These are phyloP conservation scores for Dermatophagoides farinae DNA, from an alignment of 1,140 invertebrate species.

Conservation along the genomic window DNA sequence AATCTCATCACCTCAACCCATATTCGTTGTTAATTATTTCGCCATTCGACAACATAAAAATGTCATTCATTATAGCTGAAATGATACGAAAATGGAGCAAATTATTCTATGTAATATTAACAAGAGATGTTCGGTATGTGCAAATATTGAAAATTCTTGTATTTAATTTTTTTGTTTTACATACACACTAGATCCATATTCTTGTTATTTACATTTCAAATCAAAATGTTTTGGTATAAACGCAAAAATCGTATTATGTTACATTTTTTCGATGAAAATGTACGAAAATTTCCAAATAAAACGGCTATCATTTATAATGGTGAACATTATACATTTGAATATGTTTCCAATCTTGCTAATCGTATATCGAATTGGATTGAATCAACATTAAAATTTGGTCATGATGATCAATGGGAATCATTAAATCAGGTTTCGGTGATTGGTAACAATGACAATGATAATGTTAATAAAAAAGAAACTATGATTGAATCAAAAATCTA, in stretches of 20 bases:
- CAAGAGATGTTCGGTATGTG: too few relatives aligned
- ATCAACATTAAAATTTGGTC: not conserved
- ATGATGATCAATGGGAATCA: not conserved
- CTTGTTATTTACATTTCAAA: not conserved
- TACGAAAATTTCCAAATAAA: not conserved
- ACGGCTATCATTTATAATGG: not conserved
- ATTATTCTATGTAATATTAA: too few relatives aligned
- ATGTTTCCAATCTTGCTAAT: not conserved
- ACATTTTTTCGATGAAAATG: not conserved
- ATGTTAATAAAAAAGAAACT: conserved; percentile 54
- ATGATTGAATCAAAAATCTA: conserved; percentile 32
- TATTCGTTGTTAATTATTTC: too few relatives aligned
- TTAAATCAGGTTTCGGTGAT: not conserved
- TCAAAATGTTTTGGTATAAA: not conserved
- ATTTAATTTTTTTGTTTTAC: too few relatives aligned
- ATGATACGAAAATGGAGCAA: too few relatives aligned
- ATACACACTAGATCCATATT: too few relatives aligned
- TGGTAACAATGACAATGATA: conserved; percentile 34
- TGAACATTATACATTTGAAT: not conserved
- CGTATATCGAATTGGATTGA: not conserved
- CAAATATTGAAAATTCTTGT: too few relatives aligned
- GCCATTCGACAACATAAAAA: too few relatives aligned
- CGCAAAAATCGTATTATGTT: not conserved
- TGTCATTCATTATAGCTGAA: too few relatives aligned
- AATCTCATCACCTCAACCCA: too few relatives aligned